A percentile compares a stretch with the other conserved stretches of the same genome.
These are phyloP conservation scores for Hemicrepidius hirtus DNA, from an alignment of 2,888 invertebrate species.

Conservation along the genomic window DNA sequence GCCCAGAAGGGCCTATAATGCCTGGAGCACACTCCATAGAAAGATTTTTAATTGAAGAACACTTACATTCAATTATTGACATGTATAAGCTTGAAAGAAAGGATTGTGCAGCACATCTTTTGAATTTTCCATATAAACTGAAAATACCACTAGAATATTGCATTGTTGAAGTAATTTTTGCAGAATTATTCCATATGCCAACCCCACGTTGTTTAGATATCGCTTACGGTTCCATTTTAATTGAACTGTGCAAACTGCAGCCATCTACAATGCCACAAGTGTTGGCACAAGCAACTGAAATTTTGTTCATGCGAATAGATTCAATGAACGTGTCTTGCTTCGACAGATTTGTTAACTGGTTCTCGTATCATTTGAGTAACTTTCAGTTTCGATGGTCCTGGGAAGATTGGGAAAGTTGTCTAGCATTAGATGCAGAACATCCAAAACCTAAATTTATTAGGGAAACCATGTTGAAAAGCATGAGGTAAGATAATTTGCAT, in stretches of 20 bases:
- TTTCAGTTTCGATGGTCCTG: constrained; percentile 99
- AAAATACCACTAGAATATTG: constrained; percentile 98
- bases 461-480: constrained; percentile 92
- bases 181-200: constrained; percentile 95
- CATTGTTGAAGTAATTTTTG: constrained; percentile 97
- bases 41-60: constrained; percentile 97
- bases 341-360: constrained; percentile 98
- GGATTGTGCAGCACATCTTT: constrained; percentile 93
- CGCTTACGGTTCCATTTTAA: constrained; percentile 94
- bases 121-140: constrained; percentile 93
- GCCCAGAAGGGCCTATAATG: constrained; percentile 92
- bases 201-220: constrained; percentile 92
- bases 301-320: constrained; percentile 96
- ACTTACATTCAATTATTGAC: constrained; percentile 94
- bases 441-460: constrained; percentile 96
- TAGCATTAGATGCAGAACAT: constrained; percentile 89
- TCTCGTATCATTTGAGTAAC: constrained; percentile 98
- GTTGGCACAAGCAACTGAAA: constrained; percentile 97
- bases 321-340: constrained; percentile 98
- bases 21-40: constrained; percentile 99
- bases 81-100: constrained; percentile 92
- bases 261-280: constrained; percentile 98
- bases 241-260: constrained; percentile 97
- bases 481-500: constrained; percentile 78
- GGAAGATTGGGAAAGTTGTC: constrained; percentile 95